Evolutionary conservation across 2,888 invertebrate genomes (phyloP).

Genomic region (Eumacrocentrus americanus): DNA sequence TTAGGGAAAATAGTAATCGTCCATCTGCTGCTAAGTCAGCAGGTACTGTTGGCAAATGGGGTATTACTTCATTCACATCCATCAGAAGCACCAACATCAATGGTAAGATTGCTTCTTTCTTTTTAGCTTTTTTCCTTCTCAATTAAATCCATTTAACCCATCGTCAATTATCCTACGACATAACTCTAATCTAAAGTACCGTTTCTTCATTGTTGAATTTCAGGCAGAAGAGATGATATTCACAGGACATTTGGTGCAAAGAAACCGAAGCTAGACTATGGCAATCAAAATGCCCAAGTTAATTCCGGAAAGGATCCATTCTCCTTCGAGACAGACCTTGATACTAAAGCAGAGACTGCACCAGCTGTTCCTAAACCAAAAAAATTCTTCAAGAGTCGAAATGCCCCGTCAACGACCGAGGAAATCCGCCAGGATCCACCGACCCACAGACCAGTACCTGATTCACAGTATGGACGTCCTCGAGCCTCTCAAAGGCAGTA

Average conservation of each 20-base stretch:
- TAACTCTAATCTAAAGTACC: neutral
- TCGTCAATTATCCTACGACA: no score
- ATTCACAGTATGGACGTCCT: slow-evolving; percentile 37
- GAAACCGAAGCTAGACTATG: slow-evolving; percentile 56
- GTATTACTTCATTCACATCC: slow-evolving; percentile 91
- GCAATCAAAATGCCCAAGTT: slow-evolving; percentile 54
- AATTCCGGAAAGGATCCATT: slow-evolving; percentile 57
- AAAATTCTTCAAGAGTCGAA: slow-evolving; percentile 89
- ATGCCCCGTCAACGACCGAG: slow-evolving; percentile 64
- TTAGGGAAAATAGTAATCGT: slow-evolving; percentile 82
- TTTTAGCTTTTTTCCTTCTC: no score
- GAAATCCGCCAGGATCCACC: slow-evolving; percentile 48
- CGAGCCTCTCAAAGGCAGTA: slow-evolving; percentile 49
- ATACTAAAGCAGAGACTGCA: slow-evolving; percentile 64
- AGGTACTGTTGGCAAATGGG: slow-evolving; percentile 93
- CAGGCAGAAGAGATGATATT: slow-evolving; percentile 56
- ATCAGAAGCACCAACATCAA: slow-evolving; percentile 77
- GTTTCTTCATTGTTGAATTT: slow-evolving; percentile 28
- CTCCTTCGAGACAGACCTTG: slow-evolving; percentile 56
- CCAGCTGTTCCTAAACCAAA: slow-evolving; percentile 74
- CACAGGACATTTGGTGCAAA: slow-evolving; percentile 52
- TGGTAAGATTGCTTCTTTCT: no score
- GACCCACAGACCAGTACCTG: slow-evolving; percentile 57
- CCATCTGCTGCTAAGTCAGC: slow-evolving; percentile 88
- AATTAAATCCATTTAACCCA: no score